A percentile compares a stretch with the other conserved stretches of the same genome.
Conservation (phyloP, 2,113 vertebrate species). For the Prochilodus magdalenae region DNA sequence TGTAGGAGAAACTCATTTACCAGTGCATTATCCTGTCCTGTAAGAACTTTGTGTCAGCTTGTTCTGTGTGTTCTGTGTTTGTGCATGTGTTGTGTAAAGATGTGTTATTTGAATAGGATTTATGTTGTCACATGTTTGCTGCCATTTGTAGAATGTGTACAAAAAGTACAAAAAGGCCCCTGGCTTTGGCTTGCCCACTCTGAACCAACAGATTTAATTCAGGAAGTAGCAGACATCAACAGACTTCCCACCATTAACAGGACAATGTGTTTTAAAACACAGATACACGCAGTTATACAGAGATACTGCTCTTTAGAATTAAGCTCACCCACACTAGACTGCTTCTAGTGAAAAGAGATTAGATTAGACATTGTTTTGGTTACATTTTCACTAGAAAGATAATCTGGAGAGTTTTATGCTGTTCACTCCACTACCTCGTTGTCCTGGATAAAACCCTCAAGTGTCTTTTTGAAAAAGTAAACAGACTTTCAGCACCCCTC, state of each 20-base stretch:
- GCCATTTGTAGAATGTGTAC: neutral
- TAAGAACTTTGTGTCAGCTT: no score
- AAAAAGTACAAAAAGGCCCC: neutral
- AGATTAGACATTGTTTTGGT: slow-evolving; percentile 12
- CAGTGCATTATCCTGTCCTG: neutral
- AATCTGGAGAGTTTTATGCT: slow-evolving; percentile 30
- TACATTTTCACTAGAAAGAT: slow-evolving; percentile 42
- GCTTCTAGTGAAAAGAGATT: slow-evolving; percentile 10
- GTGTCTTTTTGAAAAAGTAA: neutral
- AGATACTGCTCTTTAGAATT: slow-evolving; percentile 30
- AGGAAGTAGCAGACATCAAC: neutral
- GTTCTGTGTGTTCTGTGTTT: neutral
- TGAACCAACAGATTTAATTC: neutral
- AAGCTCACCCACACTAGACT: neutral
- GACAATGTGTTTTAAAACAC: neutral
- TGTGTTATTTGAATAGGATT: neutral
- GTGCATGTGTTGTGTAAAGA: neutral
- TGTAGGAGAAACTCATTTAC: neutral
- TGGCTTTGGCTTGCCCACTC: neutral
- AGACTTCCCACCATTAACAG: neutral
- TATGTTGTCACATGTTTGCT: neutral
- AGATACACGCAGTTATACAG: slow-evolving; percentile 18
- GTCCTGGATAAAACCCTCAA: slow-evolving; percentile 5
- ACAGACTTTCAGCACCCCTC: neutral
- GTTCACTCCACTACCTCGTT: neutral